Conservation (phyloP, 2,888 invertebrate genomes). For the Andrena chrysosceles region DNA sequence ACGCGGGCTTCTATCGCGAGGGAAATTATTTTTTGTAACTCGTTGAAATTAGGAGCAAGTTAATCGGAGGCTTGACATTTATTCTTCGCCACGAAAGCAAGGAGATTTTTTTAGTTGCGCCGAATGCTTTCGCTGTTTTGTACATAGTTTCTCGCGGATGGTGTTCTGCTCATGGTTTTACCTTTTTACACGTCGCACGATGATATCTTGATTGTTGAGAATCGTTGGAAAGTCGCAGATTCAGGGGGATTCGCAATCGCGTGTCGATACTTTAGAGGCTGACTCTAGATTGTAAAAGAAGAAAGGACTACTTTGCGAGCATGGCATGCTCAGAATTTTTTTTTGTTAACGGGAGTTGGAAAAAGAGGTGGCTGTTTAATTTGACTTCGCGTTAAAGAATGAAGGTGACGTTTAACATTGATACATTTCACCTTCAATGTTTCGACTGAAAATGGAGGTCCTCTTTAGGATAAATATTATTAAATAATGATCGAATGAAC, state of each 20-base stretch:
- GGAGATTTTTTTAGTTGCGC: background rate
- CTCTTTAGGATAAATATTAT: background rate
- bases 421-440: background rate
- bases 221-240: conserved; percentile 2
- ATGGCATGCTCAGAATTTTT: background rate
- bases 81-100: background rate
- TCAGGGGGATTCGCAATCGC: background rate
- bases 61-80: background rate
- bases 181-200: conserved; percentile 22
- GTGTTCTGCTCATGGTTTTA: conserved; percentile 6
- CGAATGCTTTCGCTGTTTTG: conserved; percentile 14
- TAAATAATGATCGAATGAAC: background rate
- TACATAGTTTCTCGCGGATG: conserved; percentile 3
- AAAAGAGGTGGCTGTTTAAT: background rate
- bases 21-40: conserved; percentile 35
- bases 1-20: conserved; percentile 6
- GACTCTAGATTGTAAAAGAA: background rate
- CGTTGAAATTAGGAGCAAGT: conserved; percentile 1
- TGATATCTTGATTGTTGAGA: background rate
- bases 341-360: background rate
- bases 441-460: background rate
- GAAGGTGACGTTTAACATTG: background rate
- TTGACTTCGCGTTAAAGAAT: background rate
- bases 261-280: background rate
- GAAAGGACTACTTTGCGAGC: background rate